These are phyloP conservation scores for Varroa destructor DNA, from an alignment of 1,140 invertebrate species.

Conservation along the genomic window DNA sequence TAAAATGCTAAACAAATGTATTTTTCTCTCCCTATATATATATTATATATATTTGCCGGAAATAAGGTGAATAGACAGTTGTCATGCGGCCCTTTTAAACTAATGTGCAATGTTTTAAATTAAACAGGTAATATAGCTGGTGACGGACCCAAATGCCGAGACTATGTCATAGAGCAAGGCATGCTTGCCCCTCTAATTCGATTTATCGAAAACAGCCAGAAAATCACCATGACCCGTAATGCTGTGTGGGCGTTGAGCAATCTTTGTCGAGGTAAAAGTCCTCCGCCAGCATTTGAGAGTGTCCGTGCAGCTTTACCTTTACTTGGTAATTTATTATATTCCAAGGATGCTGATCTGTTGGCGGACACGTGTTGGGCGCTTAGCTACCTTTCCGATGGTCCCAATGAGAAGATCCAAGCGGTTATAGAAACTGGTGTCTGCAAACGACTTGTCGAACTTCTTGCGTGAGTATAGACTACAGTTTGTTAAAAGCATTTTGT, in stretches of 20 bases:
- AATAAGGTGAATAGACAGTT: too few species aligned
- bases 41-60: too few species aligned
- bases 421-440: conserved; percentile 94
- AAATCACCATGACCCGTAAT: conserved; percentile 73
- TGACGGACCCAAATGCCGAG: conserved; percentile 78
- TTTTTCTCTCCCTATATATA: not conserved
- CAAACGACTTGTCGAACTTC: conserved; percentile 75
- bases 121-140: conserved; percentile 76
- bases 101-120: not conserved
- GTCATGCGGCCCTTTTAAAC: not conserved
- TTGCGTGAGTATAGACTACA: conserved; percentile 53
- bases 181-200: conserved; percentile 68
- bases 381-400: conserved; percentile 85
- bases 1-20: too few species aligned
- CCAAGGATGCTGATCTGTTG: conserved; percentile 76
- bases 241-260: conserved; percentile 96
- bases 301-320: conserved; percentile 64
- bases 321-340: conserved; percentile 69
- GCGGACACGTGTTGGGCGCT: conserved; percentile 91
- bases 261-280: conserved; percentile 88
- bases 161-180: conserved; percentile 71
- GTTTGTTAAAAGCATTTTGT: conserved; percentile 31
- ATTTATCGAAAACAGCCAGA: conserved; percentile 47
- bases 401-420: conserved; percentile 94
- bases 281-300: conserved; percentile 72